Base-by-base conservation (phyloP, 2,113 vertebrate species). In the Engraulis encrasicolus region DNA sequence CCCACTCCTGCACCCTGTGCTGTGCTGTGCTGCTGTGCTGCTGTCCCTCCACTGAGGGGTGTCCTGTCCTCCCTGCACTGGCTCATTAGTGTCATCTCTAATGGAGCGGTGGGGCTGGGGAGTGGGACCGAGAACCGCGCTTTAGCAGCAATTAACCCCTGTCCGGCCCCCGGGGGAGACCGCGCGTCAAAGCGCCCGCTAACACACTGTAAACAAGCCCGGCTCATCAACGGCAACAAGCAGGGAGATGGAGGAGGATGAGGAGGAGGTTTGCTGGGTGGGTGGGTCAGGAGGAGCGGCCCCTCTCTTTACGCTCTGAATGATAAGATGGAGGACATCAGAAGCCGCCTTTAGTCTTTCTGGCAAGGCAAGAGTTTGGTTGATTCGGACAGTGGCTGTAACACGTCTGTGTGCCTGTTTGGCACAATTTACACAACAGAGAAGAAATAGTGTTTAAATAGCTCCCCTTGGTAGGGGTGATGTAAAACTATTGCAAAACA, bases 111-210 rank as follows among this genome's bases (percentile, higher is more conserved):
- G 92, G 96, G 94, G 90, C 95, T 94, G 93, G 94, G 93, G 93
- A 94, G 94, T 95, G 94, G 92, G 93, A n/a, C 95, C 93, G 95
- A 92, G 94, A n/a, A 95, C 95, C 94, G 93, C 93, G 94, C 94
- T 94, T 96, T 96, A 96, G 95, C 95, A 96, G 96, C 95, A 96
- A 97, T 97, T 97, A 97, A 97, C 96, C 95, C 94, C 94, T 95
- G 93, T 93, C 93, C 93, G 89, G 86, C 95, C 96, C n/a, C 95
- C 95, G 86, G 86, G 95, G 95, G 96, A 95, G 90, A 93, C 91
- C 92, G 3, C 93, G 94, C 93, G 95, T 96, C 96, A 96, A n/a
- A 95, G 93, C 94, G 93, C 93, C 96, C 95, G 94, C 94, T 95
- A 96, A 95, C 96, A 95, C 92, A 95, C 94, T 94, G 96, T 96